Evolutionary conservation across 2,888 invertebrate species (phyloP).

Genomic region (Mimas tiliae): DNA sequence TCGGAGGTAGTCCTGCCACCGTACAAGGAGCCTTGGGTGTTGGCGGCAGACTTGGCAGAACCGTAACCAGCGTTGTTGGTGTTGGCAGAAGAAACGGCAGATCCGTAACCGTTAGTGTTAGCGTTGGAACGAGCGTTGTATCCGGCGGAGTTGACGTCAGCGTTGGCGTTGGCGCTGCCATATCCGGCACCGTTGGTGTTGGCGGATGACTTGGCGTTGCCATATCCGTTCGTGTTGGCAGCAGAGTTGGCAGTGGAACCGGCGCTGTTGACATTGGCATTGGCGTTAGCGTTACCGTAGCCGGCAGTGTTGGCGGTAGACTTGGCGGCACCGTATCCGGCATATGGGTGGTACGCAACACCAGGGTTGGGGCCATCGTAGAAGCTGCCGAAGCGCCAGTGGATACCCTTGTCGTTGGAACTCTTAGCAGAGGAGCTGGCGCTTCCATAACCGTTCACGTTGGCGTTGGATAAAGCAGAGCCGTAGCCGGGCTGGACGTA

Average conservation of each 20-base stretch:
- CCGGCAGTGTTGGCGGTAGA: conserved; percentile 46
- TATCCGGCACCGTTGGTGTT: conserved; percentile 54
- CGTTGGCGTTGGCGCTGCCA: conserved; percentile 49
- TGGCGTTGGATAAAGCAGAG: conserved; percentile 61
- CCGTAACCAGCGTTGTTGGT: conserved; percentile 41
- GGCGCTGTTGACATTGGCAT: conserved; percentile 40
- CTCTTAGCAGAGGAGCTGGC: conserved; percentile 55
- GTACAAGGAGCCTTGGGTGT: conserved; percentile 37
- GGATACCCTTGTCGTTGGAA: conserved; percentile 53
- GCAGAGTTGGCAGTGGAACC: conserved; percentile 46
- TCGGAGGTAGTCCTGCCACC: conserved; percentile 56
- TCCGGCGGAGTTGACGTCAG: conserved; percentile 52
- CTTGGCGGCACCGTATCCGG: conserved; percentile 39
- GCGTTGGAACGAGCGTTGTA: conserved; percentile 45
- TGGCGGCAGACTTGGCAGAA: conserved; percentile 40
- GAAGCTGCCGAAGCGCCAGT: conserved; percentile 71
- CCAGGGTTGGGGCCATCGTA: conserved; percentile 55
- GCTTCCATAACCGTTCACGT: conserved; percentile 54
- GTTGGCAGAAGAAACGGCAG: conserved; percentile 50
- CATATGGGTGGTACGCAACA: conserved; percentile 29
- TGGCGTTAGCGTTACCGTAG: conserved; percentile 51
- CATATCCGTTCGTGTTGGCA: conserved; percentile 44
- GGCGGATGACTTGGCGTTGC: conserved; percentile 48
- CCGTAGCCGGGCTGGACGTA: conserved; percentile 46
- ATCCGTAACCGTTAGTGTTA: conserved; percentile 47